Evolutionary conservation across 2,888 invertebrate species (phyloP).

Genomic region (Eumerus sabulonum): DNA sequence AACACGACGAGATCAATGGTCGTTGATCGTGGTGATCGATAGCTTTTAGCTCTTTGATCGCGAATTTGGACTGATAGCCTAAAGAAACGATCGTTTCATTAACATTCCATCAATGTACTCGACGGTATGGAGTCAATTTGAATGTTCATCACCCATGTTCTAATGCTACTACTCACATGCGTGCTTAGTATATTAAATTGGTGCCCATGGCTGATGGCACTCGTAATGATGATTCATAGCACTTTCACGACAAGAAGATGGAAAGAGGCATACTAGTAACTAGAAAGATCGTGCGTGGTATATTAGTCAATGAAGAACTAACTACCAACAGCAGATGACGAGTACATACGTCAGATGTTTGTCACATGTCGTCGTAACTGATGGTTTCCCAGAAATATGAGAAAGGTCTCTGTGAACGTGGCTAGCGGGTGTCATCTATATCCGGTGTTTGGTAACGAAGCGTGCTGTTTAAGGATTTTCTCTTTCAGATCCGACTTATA

Average conservation of each 20-base stretch:
- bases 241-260: conserved; percentile 34
- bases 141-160: neutral
- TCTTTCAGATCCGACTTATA: too few relatives aligned
- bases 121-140: neutral
- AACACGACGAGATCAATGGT: neutral
- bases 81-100: neutral
- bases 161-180: neutral
- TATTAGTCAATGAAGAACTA: neutral
- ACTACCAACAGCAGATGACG: neutral
- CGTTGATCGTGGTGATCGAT: neutral
- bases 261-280: conserved; percentile 1
- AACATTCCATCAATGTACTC: neutral
- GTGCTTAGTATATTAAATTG: neutral
- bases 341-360: too few relatives aligned
- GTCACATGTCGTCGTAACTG: too few relatives aligned
- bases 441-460: too few relatives aligned
- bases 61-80: neutral
- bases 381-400: too few relatives aligned
- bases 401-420: too few relatives aligned
- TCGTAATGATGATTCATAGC: conserved; percentile 49
- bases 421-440: too few relatives aligned
- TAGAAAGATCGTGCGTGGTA: neutral
- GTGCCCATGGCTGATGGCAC: conserved; percentile 11
- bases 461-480: too few relatives aligned
- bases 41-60: neutral